Evolutionary conservation across 2,797 vertebrate genomes (phyloP), one percentile per base, ranked within the genome.

Genomic region (Eidolon dupreanum): DNA sequence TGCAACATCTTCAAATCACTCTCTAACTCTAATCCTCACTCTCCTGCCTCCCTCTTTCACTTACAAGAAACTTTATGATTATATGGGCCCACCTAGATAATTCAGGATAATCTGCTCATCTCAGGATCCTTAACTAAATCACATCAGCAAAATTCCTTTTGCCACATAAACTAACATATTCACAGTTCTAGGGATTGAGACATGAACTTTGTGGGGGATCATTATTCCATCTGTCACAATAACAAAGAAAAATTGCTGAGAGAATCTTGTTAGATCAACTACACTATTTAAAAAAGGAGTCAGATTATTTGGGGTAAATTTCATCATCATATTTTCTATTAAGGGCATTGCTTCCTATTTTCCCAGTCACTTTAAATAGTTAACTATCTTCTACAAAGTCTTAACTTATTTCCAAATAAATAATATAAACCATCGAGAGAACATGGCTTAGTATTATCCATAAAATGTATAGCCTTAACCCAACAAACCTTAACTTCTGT

Each of bases 391-490:
- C 33, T 36, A 66, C 71, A 71, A 94, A 20, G 5, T 71, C 24
- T 49, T 88, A 36, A 43, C 71, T 61, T 95, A 78, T 74, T 90
- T 43, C 38, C 61, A 55, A 92, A 90, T 38, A 75, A 92, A 36
- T 90, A 84, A 61, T 33, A 77, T 74, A 28, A 83, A 53, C 33
- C 38, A 74, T 41, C 66, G 6, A 95, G 6, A 65, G 4, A 89
- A 68, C 11, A 49, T 5, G 11, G 16, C 16, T 81, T 89, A 75
- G 17, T 43, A 28, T 78, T n/a, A 24, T 36, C 78, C 63, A 86
- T 93, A 90, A 90, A 94, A 93, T 63, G 22, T 94, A 26, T 7
- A 81, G 7, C 59, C 22, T 51, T 78, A 90, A 83, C n/a, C 20
- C 24, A 87, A 57, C 36, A 94, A 92, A 63, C 4, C 17, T 86